Evolutionary conservation across 2,113 vertebrate genomes (phyloP).

Genomic region (Ptilonorhynchus violaceus): DNA sequence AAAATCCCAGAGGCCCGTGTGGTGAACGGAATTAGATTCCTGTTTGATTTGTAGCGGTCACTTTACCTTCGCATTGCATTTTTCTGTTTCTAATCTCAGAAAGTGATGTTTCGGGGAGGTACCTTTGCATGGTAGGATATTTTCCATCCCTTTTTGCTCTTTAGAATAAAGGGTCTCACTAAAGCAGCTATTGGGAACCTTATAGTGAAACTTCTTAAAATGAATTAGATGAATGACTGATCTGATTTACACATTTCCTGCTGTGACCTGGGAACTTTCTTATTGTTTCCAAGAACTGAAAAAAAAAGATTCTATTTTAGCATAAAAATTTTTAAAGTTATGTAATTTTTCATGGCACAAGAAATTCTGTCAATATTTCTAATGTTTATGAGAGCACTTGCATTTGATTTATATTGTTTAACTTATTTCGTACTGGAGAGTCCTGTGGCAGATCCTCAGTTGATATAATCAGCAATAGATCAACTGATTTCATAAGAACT

Average conservation of each 20-base stretch:
- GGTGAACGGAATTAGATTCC: not conserved
- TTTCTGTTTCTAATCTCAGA: not conserved
- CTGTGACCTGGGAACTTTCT: not conserved
- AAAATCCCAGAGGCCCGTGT: not conserved
- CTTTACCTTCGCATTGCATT: not conserved
- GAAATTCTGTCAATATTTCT: not conserved
- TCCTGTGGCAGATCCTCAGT: not conserved
- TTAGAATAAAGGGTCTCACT: not conserved
- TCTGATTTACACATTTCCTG: not conserved
- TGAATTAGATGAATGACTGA: not conserved
- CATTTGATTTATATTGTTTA: not conserved
- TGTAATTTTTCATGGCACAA: not conserved
- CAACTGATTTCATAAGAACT: not conserved
- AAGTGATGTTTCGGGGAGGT: not conserved
- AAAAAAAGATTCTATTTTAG: not conserved
- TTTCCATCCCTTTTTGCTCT: not conserved
- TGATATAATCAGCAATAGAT: not conserved
- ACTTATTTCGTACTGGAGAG: not conserved
- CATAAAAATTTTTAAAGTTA: not conserved
- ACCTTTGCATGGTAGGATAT: not conserved
- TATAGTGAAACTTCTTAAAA: not conserved
- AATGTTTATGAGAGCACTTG: not conserved
- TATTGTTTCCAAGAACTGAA: not conserved
- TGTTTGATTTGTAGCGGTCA: not conserved
- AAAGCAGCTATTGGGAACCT: not conserved